Base-by-base conservation (phyloP, 1,140 invertebrate species). In the Drosophila kohkoa region DNA sequence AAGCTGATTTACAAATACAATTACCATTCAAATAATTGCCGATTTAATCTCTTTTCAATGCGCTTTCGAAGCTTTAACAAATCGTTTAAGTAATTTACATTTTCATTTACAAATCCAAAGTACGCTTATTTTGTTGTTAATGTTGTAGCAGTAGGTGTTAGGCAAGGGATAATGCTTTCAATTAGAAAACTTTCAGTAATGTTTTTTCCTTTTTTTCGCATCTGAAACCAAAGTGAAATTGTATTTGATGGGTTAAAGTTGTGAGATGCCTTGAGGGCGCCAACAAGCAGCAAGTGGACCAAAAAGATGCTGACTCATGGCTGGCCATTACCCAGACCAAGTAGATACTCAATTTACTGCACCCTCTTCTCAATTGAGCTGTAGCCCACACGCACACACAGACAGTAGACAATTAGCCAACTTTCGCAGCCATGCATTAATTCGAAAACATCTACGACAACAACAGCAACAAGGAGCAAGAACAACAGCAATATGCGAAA, bases 341-440 rank as follows among this genome's bases (percentile, higher is more conserved):
- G 30, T 38, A 38, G 13, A 38, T 16, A 55, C 15, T 16, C 35
- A 38, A 20, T 57, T 38, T 20, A 57, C 35, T 6, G 59, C 75
- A 58, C 71, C 46, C 65, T n/a, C 30, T 77, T n/a, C 30, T 77
- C 69, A 79, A 77, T 77, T 66, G 51, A 74, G 68, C 46, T 67
- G 73, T 79, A 48, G 59, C 15, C 16, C 32, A 57, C 52, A 8
- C 15, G 32, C 30, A 38, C 13, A 16, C 7, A 38, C n/a, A 15
- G 6, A 41, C 16, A 41, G 63, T 64, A 76, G 82, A 85, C 81
- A 89, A 89, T 89, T 89, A 90, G 85, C 80, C 48, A 90, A 89
- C 78, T 90, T 85, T 79, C 55, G 74, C 81, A 85, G 86, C 74
- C 75, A 79, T 85, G 78, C 85, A 89, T 88, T 89, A 89, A 89